Evolutionary conservation across 1,140 invertebrate species (phyloP).

Genomic region (Aphelinus certus): DNA sequence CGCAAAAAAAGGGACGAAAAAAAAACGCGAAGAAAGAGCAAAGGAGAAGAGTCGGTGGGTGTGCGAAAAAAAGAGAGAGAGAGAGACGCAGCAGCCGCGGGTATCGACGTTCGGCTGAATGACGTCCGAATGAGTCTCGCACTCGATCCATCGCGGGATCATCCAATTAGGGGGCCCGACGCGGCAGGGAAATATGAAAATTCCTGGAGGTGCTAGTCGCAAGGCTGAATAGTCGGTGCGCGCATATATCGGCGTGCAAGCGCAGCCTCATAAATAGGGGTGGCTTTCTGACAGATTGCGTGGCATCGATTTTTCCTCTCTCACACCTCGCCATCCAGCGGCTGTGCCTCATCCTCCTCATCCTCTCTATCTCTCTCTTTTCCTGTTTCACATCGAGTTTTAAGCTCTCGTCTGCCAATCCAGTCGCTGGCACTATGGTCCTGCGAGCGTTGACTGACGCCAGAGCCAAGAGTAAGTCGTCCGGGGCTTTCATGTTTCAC

Average conservation of each 20-base stretch:
- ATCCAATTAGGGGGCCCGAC: conserved; percentile 28
- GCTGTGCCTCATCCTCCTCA: neutral
- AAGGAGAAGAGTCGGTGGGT: neutral
- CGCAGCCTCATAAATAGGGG: conserved; percentile 13
- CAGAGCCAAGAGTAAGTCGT: conserved; percentile 20
- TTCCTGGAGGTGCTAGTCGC: neutral
- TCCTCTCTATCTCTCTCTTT: neutral
- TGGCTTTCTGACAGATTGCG: conserved; percentile 43
- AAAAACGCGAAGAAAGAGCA: neutral
- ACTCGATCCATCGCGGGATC: conserved; percentile 1
- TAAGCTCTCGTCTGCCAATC: neutral
- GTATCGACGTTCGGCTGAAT: conserved; percentile 24
- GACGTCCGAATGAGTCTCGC: conserved; percentile 26
- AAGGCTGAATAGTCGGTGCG: too few relatives aligned
- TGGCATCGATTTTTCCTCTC: conserved; percentile 48
- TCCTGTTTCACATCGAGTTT: neutral
- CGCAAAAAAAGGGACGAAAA: neutral
- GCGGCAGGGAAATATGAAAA: neutral
- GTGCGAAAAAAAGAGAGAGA: conserved; percentile 1
- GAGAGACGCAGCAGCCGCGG: neutral
- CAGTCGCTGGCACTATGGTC: conserved; percentile 16
- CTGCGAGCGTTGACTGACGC: conserved; percentile 9
- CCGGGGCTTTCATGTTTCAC: neutral
- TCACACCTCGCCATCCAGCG: neutral
- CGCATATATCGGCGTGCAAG: neutral